Conservation (phyloP, 2,113 vertebrate species). For the Nicator chloris region DNA sequence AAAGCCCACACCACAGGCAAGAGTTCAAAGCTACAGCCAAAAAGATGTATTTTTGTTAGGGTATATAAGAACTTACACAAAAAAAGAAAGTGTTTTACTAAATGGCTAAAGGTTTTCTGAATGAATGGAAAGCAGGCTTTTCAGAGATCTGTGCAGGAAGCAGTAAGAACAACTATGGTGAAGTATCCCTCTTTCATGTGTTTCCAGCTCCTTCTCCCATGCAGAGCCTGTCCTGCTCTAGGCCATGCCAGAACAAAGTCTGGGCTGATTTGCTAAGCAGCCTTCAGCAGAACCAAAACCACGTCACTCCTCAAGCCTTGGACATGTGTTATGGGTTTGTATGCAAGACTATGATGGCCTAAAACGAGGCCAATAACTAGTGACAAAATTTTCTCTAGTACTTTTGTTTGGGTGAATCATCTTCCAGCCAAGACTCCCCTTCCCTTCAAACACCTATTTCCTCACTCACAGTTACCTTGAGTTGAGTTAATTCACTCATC, state of each 20-base stretch:
- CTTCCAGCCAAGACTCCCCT: neutral
- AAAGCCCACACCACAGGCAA: neutral
- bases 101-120: neutral
- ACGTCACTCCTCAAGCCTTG: neutral
- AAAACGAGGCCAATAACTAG: neutral
- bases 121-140: neutral
- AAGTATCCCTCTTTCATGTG: neutral
- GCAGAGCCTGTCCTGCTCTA: neutral
- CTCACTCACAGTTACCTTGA: neutral
- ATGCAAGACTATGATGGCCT: neutral
- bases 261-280: neutral
- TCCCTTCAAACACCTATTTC: neutral
- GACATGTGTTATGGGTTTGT: neutral
- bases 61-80: neutral
- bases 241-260: neutral
- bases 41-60: neutral
- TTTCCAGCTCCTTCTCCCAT: neutral
- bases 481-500: neutral
- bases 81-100: neutral
- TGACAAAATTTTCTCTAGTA: neutral
- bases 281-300: neutral
- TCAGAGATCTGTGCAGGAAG: neutral
- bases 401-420: neutral
- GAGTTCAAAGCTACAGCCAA: neutral
- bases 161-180: neutral